Conservation (phyloP, 2,113 vertebrate genomes). For the Burhinus oedicnemus region DNA sequence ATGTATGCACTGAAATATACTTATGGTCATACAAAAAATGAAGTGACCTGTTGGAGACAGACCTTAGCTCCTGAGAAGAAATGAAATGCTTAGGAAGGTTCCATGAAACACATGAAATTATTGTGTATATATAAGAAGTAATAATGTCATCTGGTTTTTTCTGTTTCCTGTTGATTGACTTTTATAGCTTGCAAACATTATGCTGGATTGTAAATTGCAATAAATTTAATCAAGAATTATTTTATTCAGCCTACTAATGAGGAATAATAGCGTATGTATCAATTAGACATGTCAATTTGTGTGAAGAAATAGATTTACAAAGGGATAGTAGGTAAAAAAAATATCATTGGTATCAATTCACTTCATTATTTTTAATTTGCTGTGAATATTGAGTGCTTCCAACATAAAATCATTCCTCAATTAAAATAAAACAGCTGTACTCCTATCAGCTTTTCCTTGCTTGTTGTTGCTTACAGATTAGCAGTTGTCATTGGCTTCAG, state of each 20-base stretch:
- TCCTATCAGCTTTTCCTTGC: conserved; percentile 76
- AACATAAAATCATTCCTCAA: conserved; percentile 82
- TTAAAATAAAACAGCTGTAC: conserved; percentile 82
- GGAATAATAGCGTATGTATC: conserved; percentile 84
- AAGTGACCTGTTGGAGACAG: background rate
- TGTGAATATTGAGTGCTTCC: conserved; percentile 82
- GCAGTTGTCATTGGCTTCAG: conserved; percentile 80
- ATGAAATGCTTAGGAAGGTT: background rate
- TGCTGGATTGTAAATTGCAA: conserved; percentile 83
- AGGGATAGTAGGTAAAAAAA: conserved; percentile 79
- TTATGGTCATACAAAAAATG: background rate
- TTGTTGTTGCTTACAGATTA: conserved; percentile 82
- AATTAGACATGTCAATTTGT: conserved; percentile 85
- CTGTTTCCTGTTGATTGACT: conserved; percentile 83
- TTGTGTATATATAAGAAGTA: conserved; percentile 57
- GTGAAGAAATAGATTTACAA: conserved; percentile 86
- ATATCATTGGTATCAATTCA: conserved; percentile 82
- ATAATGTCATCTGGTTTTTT: conserved; percentile 74
- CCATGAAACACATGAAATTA: background rate
- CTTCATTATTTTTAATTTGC: conserved; percentile 86
- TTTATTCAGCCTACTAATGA: conserved; percentile 83
- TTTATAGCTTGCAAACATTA: conserved; percentile 85
- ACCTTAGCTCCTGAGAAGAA: background rate
- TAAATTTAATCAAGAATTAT: conserved; percentile 88
- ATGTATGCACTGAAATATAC: background rate